phyloP scores from a whole-genome alignment of 2,888 invertebrate genomes.

The Mechanitis messenoides region DNA sequence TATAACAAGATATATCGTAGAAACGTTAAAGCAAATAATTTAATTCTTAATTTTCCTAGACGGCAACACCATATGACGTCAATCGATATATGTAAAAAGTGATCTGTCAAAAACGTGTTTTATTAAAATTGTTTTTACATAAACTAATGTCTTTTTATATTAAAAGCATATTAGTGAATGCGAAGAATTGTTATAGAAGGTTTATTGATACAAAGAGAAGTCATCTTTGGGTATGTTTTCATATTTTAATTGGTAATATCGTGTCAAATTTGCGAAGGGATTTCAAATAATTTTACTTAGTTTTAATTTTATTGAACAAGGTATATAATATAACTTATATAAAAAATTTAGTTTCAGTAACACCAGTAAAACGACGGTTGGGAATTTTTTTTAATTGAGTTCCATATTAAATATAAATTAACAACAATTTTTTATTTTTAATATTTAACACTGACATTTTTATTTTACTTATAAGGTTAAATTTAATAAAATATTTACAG shows the following conservation, averaged over 20 bases:
- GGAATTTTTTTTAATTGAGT: no score
- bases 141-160: constrained; percentile 52
- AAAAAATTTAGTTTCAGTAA: no score
- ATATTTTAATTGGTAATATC: constrained; percentile 11
- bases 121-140: not conserved
- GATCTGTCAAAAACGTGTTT: not conserved
- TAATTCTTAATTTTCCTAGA: constrained; percentile 13
- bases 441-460: no score
- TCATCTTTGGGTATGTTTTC: constrained; percentile 51
- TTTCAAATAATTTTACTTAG: not conserved
- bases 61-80: constrained; percentile 35
- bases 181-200: constrained; percentile 47
- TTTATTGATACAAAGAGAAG: constrained; percentile 47
- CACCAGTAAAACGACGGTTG: no score
- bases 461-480: no score
- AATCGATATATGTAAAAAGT: constrained; percentile 17
- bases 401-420: no score
- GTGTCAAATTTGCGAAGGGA: not conserved
- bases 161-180: constrained; percentile 53
- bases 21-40: not conserved
- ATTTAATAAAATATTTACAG: no score
- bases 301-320: no score
- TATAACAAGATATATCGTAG: no score
- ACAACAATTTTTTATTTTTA: no score
- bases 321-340: no score